Evolutionary conservation across 2,113 vertebrate species (phyloP).

Genomic region (Neomonachus schauinslandi): DNA sequence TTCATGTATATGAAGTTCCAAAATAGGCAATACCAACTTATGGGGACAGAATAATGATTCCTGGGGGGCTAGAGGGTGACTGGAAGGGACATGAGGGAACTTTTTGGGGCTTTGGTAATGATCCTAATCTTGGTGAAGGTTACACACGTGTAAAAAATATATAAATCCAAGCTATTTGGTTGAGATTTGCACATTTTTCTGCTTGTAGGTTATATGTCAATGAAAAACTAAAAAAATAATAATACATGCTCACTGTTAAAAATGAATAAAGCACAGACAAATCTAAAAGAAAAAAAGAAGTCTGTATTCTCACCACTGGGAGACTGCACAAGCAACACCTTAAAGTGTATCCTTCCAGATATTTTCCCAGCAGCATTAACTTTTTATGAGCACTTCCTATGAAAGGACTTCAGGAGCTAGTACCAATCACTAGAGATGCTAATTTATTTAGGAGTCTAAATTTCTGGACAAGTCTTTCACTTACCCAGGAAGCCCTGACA

Average conservation of each 20-base stretch:
- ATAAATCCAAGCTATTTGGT: not conserved
- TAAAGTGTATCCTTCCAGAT: conserved; percentile 56
- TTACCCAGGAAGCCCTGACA: conserved; percentile 71
- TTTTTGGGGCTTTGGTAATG: not conserved
- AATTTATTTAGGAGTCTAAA: conserved; percentile 78
- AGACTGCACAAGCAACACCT: not conserved
- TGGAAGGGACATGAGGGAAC: not conserved
- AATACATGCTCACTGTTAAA: not conserved
- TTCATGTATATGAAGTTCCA: not conserved
- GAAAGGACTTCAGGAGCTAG: conserved; percentile 63
- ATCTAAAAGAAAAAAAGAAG: not conserved
- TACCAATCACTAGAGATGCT: conserved; percentile 70
- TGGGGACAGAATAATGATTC: not conserved
- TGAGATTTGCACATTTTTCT: not conserved
- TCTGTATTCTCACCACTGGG: not conserved
- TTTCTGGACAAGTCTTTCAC: conserved; percentile 65
- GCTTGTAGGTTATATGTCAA: not conserved
- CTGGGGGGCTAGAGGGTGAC: not conserved
- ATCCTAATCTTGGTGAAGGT: not conserved
- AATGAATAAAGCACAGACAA: not conserved
- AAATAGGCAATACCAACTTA: not conserved
- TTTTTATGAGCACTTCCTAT: conserved; percentile 75
- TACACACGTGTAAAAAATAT: not conserved
- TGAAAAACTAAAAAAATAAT: conserved; percentile 25
- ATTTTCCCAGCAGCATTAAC: conserved; percentile 69